Base-by-base conservation (phyloP, 2,888 invertebrate genomes). In the Ellobium chinense region DNA sequence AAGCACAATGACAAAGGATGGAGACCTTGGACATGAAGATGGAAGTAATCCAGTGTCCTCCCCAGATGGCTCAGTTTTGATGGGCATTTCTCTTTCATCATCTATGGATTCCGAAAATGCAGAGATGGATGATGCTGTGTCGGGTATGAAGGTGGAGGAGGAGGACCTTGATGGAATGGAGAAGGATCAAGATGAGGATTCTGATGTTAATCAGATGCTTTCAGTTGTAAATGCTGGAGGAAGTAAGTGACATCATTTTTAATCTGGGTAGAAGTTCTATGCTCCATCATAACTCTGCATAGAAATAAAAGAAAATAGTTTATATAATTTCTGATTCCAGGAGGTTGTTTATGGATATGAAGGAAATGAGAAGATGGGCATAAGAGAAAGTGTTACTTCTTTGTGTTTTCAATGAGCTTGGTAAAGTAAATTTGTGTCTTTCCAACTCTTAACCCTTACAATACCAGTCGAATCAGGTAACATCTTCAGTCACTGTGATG, bases 181-280 rank as follows among this genome's bases (percentile, higher is more conserved):
- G 29, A 58, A 68, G 37, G 72, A 56, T 0, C 74, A 70, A 31
- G 80, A 74, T n/a, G 66, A 46, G 14, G 80, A 80, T 29, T 58
- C 46, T 56, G 66, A 66, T 39, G 68, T 74, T 31, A 74, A 18
- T 29, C 74, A 80, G 24, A 80, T 80, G 74, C 37, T 80, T 60
- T 74, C 80, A 2, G 75, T 76, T 29, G 76, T 75, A 27, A 66
- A 75, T 54, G 65, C 63, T 27, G 75, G 70, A 70, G 75, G 80
- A 34, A 80, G 74, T 80, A 68, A 63, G 80, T 69, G 7, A 5
- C 58, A 7, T 63, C 27, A 29, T 29, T 29, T 63, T 46, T 46
- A 46, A 18, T 46, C 9, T 12, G 9, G 18, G 7, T 46, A 12
- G 7, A 7, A 12, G 7, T 46, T 46, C 46, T 46, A 12, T 46